Conservation (phyloP, 2,888 invertebrate genomes). For the Arge pagana region DNA sequence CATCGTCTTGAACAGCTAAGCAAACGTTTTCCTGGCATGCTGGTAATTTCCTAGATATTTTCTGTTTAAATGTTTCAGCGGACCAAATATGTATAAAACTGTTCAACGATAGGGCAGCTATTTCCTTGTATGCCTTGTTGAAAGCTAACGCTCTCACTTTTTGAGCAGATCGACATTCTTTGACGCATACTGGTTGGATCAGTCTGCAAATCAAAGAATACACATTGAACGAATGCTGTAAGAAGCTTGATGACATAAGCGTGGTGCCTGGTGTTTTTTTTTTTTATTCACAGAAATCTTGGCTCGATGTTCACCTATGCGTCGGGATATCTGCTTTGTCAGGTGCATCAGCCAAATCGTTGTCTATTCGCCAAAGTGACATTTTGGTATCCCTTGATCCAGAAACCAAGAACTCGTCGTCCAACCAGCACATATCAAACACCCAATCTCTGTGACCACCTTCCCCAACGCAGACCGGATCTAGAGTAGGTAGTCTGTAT, state of each 20-base stretch:
- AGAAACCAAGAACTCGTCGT: constrained; percentile 93
- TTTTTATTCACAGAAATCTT: too few species aligned
- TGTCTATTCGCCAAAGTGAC: constrained; percentile 84
- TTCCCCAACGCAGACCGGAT: constrained; percentile 93
- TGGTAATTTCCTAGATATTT: constrained; percentile 82
- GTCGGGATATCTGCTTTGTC: constrained; percentile 60
- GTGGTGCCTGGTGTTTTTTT: constrained; percentile 36
- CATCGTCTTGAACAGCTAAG: constrained; percentile 82
- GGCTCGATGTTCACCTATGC: constrained; percentile 57
- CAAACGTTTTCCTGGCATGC: constrained; percentile 94
- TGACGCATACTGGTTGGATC: constrained; percentile 68
- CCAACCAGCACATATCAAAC: constrained; percentile 93
- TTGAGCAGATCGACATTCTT: constrained; percentile 80
- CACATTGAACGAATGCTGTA: constrained; percentile 25
- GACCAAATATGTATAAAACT: constrained; percentile 94
- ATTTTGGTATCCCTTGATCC: constrained; percentile 91
- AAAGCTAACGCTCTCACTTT: constrained; percentile 85
- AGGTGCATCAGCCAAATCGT: constrained; percentile 55
- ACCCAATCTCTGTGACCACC: constrained; percentile 91
- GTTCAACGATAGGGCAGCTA: constrained; percentile 89
- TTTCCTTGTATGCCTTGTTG: constrained; percentile 82
- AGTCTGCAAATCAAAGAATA: constrained; percentile 38
- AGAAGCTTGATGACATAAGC: constrained; percentile 28
- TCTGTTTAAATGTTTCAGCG: constrained; percentile 86
- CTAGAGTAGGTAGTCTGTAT: constrained; percentile 88